Conservation (phyloP, 2,888 invertebrate species). For the Anthrax anthrax region DNA sequence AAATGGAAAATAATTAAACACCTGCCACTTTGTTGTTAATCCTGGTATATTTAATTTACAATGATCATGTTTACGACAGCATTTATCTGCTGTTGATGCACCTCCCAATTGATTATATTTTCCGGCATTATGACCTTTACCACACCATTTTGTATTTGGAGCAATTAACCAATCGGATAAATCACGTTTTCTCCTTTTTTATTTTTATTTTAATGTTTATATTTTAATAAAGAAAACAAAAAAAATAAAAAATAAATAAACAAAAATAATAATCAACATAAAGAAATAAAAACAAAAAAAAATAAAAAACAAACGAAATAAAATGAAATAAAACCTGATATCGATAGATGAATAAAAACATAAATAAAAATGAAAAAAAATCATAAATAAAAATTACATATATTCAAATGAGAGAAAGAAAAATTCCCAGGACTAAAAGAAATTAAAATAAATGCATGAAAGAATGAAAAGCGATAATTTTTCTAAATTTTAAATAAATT, state of each 20-base stretch:
- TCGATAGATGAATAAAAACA: too few relatives aligned
- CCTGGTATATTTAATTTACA: conserved; percentile 76
- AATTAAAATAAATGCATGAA: too few relatives aligned
- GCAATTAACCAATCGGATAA: conserved; percentile 54
- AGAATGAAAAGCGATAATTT: too few relatives aligned
- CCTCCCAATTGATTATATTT: conserved; percentile 73
- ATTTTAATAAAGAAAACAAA: neutral
- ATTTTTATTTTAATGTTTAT: too few relatives aligned
- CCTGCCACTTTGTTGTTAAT: conserved; percentile 67
- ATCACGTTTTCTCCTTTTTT: conserved; percentile 21
- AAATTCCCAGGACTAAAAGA: too few relatives aligned
- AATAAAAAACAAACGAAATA: too few relatives aligned
- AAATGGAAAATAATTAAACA: conserved; percentile 80
- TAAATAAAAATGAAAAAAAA: too few relatives aligned
- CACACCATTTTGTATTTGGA: conserved; percentile 91
- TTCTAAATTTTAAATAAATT: too few relatives aligned
- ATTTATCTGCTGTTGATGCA: conserved; percentile 68
- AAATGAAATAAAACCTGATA: too few relatives aligned
- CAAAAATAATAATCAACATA: conserved; percentile 1
- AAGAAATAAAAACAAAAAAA: too few relatives aligned
- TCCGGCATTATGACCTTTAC: conserved; percentile 68
- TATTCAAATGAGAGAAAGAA: too few relatives aligned
- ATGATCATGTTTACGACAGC: conserved; percentile 78
- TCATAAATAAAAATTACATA: too few relatives aligned
- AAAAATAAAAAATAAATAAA: conserved; percentile 5